Evolutionary conservation across 1,140 invertebrate genomes (phyloP).

Genomic region (Drosophila truncata): DNA sequence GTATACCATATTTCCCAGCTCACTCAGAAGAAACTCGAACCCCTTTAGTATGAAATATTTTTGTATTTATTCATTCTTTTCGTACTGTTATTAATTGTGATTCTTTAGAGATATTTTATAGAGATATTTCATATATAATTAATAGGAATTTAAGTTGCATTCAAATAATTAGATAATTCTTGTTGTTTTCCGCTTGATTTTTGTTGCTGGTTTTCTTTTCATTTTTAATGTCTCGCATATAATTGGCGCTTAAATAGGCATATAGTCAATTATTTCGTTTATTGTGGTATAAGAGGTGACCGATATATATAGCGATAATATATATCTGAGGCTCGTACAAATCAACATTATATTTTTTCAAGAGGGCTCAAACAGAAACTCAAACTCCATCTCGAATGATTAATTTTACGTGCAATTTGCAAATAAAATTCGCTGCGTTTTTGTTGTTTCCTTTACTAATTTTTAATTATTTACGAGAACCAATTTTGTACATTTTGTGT

Average conservation of each 20-base stretch:
- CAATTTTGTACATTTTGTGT: conserved; percentile 78
- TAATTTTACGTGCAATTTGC: conserved; percentile 64
- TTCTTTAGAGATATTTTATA: conserved; percentile 78
- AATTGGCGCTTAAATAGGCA: conserved; percentile 63
- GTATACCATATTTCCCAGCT: conserved; percentile 29
- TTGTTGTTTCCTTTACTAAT: conserved; percentile 44
- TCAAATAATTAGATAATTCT: conserved; percentile 72
- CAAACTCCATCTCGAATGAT: conserved; percentile 47
- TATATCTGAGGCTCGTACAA: conserved; percentile 58
- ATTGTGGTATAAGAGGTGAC: conserved; percentile 69
- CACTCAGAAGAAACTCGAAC: background rate
- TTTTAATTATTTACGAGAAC: conserved; percentile 76
- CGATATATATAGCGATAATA: conserved; percentile 50
- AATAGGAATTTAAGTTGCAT: conserved; percentile 83
- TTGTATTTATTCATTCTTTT: conserved; percentile 74
- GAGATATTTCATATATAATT: conserved; percentile 81
- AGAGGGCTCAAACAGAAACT: conserved; percentile 52
- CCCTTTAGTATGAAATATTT: conserved; percentile 75
- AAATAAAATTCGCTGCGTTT: conserved; percentile 76
- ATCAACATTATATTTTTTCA: conserved; percentile 51
- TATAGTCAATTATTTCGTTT: conserved; percentile 71
- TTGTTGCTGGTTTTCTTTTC: conserved; percentile 20
- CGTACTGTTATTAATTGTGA: conserved; percentile 71
- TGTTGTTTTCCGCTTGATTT: conserved; percentile 41
- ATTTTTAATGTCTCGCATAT: conserved; percentile 64